Evolutionary conservation across 1,140 invertebrate species (phyloP).

Genomic region (Notospermus geniculatus): DNA sequence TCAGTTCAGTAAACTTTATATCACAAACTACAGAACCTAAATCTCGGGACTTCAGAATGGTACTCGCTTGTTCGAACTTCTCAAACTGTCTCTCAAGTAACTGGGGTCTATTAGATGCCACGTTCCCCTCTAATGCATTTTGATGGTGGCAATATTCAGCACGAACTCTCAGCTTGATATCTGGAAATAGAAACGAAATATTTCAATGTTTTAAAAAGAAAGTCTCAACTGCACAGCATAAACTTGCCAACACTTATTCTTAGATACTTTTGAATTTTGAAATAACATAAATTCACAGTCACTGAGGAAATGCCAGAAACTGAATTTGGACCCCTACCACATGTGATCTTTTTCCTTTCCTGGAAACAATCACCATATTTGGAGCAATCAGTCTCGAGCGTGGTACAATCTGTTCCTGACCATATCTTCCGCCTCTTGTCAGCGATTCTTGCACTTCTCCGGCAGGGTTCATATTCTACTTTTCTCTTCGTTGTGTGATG

Average conservation of each 20-base stretch:
- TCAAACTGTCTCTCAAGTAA: conserved; percentile 48
- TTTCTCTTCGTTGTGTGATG: not conserved
- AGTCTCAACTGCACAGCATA: not conserved
- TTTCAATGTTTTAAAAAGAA: not conserved
- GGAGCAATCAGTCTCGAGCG: not conserved
- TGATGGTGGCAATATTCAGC: conserved; percentile 43
- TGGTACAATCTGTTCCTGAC: not conserved
- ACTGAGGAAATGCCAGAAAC: not conserved
- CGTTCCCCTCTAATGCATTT: conserved; percentile 37
- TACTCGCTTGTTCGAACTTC: conserved; percentile 48
- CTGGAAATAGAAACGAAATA: conserved; percentile 19
- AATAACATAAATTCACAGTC: not conserved
- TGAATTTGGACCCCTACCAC: conserved; percentile 26
- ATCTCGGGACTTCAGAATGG: conserved; percentile 48
- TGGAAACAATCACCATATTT: too few relatives aligned
- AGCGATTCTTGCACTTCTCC: conserved; percentile 4
- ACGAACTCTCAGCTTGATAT: conserved; percentile 40
- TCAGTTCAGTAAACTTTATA: conserved; percentile 54
- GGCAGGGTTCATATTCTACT: conserved; percentile 10
- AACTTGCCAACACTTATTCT: not conserved
- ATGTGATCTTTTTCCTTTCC: conserved; percentile 28
- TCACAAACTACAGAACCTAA: conserved; percentile 54
- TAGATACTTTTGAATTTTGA: not conserved
- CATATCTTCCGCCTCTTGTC: conserved; percentile 6
- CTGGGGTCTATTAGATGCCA: conserved; percentile 44